A percentile compares a stretch with the other conserved stretches of the same genome.
These are phyloP conservation scores for Heliconius congener DNA, from an alignment of 1,140 invertebrate species.

Conservation along the genomic window DNA sequence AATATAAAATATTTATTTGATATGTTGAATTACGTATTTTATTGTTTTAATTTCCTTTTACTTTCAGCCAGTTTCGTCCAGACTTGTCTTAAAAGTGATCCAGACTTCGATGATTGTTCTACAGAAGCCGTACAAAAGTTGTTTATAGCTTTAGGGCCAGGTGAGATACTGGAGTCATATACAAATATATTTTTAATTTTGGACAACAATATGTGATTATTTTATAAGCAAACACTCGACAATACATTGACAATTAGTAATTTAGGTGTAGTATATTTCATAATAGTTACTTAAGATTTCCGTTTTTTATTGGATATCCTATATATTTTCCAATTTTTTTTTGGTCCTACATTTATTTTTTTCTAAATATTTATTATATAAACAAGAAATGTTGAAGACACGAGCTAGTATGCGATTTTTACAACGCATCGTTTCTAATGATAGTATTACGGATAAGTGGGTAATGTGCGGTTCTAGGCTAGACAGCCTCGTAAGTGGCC, in stretches of 20 bases:
- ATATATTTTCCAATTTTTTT: no score
- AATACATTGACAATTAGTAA: no score
- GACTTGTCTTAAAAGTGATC: conserved; percentile 84
- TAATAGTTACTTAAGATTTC: no score
- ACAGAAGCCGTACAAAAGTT: conserved; percentile 83
- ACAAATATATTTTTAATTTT: background rate
- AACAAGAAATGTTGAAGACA: background rate
- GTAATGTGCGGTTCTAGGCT: conserved; percentile 43
- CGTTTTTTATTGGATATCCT: no score
- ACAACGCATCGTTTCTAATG: conserved; percentile 37
- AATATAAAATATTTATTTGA: background rate
- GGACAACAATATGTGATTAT: background rate
- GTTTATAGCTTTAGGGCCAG: conserved; percentile 83
- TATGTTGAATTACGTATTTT: background rate
- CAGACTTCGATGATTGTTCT: conserved; percentile 84
- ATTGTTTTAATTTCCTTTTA: conserved; percentile 12
- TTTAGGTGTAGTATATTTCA: no score
- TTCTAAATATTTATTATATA: background rate
- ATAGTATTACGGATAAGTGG: conserved; percentile 41
- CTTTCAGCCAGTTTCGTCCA: conserved; percentile 84
- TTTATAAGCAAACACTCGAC: background rate
- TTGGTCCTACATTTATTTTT: background rate
- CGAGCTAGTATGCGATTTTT: conserved; percentile 3
- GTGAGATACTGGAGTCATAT: conserved; percentile 47
- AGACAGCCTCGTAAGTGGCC: conserved; percentile 50